These are phyloP conservation scores for Probosciger aterrimus DNA, from an alignment of 2,113 vertebrate genomes.

Conservation along the genomic window DNA sequence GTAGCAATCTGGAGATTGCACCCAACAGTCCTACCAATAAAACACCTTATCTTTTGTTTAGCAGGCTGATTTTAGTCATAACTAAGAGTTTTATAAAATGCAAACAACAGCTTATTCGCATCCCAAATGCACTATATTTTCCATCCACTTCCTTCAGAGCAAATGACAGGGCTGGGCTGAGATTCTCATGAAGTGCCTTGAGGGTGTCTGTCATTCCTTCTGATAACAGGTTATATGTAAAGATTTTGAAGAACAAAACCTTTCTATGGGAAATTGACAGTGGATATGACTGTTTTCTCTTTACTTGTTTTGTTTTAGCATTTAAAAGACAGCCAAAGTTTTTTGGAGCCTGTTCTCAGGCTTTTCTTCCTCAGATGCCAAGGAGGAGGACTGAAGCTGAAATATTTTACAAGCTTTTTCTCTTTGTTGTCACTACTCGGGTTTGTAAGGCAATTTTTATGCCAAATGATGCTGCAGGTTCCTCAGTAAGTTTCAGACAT, in stretches of 20 bases:
- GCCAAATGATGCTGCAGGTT: neutral
- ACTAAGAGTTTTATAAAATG: neutral
- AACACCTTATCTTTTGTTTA: neutral
- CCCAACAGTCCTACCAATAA: neutral
- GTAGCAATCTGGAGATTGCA: neutral
- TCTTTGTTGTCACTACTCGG: neutral
- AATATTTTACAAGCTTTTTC: neutral
- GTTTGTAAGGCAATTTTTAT: neutral
- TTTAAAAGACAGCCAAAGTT: neutral
- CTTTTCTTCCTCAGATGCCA: neutral
- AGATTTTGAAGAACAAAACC: neutral
- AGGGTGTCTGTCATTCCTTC: neutral
- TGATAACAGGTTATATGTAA: neutral
- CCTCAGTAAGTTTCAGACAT: neutral
- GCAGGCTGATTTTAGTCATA: neutral
- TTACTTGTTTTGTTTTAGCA: neutral
- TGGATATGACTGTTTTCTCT: neutral
- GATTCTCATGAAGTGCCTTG: neutral
- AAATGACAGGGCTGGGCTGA: neutral
- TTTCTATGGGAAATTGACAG: neutral
- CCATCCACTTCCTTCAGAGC: neutral
- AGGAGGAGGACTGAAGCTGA: neutral
- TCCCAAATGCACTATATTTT: neutral
- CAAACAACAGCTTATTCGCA: neutral
- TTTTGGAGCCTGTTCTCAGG: neutral